Percentiles rank a stretch among this genome's conserved stretches.
phyloP scores from a whole-genome alignment of 2,888 invertebrate genomes.

The Colostygia pectinataria region DNA sequence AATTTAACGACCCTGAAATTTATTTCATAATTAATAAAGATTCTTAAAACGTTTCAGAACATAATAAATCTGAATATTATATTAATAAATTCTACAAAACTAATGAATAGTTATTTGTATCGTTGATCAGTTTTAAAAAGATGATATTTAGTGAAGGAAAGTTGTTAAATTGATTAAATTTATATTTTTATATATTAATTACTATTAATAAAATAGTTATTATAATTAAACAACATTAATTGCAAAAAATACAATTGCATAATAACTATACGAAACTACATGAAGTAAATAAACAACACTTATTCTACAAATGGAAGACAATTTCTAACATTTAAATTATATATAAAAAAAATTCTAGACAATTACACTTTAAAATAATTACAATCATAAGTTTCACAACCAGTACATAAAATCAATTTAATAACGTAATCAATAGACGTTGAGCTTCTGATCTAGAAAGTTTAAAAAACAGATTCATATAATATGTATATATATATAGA shows the following conservation, averaged over 20 bases:
- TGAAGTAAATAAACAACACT: slow-evolving; percentile 35
- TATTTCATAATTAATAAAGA: slow-evolving; percentile 10
- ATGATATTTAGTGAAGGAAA: neutral
- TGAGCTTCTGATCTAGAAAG: slow-evolving; percentile 11
- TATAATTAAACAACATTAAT: slow-evolving; percentile 1
- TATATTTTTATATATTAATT: no score
- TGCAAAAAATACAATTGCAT: slow-evolving; percentile 4
- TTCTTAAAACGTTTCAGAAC: slow-evolving; percentile 6
- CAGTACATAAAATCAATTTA: slow-evolving; percentile 7
- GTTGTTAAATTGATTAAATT: neutral
- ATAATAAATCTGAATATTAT: neutral
- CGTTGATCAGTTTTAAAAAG: slow-evolving; percentile 5
- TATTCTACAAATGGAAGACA: slow-evolving; percentile 59
- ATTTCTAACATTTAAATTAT: slow-evolving; percentile 44
- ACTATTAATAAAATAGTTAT: neutral
- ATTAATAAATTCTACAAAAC: neutral
- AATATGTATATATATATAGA: neutral
- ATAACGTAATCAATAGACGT: neutral
- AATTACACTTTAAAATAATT: slow-evolving; percentile 3
- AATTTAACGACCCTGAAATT: slow-evolving; percentile 13
- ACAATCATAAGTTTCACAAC: slow-evolving; percentile 26
- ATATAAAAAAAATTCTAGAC: slow-evolving; percentile 20
- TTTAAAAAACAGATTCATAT: neutral
- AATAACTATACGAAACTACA: neutral
- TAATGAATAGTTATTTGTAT: neutral